A percentile compares a stretch with the other conserved stretches of the same genome.
Conservation (phyloP, 2,888 invertebrate species). For the Anorthoa munda region DNA sequence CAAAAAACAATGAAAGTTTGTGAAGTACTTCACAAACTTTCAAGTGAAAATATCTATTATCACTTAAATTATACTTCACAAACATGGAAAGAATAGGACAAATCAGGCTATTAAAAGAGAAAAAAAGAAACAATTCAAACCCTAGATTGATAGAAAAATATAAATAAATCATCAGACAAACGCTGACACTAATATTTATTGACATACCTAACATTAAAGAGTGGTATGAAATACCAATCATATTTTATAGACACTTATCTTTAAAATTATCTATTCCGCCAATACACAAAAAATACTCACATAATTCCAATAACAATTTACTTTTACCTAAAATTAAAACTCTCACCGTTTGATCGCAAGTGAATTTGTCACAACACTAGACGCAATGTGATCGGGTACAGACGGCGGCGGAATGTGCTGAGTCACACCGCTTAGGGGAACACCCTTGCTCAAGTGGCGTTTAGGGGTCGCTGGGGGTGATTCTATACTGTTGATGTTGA, state of each 20-base stretch:
- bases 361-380: conserved; percentile 64
- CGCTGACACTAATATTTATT: background rate
- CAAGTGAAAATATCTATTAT: too few species aligned
- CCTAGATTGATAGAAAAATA: background rate
- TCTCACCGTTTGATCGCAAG: conserved; percentile 23
- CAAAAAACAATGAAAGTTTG: background rate
- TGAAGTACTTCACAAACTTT: too few species aligned
- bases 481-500: conserved; percentile 55
- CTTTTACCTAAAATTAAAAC: conserved; percentile 7
- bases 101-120: too few species aligned
- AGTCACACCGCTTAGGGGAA: conserved; percentile 73
- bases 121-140: too few species aligned
- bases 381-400: conserved; percentile 67
- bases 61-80: too few species aligned
- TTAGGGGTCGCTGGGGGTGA: conserved; percentile 49
- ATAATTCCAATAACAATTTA: background rate
- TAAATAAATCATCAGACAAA: background rate
- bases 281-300: background rate
- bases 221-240: too few species aligned
- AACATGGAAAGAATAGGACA: too few species aligned
- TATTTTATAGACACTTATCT: too few species aligned
- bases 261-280: background rate
- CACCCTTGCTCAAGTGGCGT: conserved; percentile 57
- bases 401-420: conserved; percentile 78
- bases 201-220: too few species aligned